phyloP scores from a whole-genome alignment of 1,140 invertebrate species.

The Rhopalosiphum maidis region DNA sequence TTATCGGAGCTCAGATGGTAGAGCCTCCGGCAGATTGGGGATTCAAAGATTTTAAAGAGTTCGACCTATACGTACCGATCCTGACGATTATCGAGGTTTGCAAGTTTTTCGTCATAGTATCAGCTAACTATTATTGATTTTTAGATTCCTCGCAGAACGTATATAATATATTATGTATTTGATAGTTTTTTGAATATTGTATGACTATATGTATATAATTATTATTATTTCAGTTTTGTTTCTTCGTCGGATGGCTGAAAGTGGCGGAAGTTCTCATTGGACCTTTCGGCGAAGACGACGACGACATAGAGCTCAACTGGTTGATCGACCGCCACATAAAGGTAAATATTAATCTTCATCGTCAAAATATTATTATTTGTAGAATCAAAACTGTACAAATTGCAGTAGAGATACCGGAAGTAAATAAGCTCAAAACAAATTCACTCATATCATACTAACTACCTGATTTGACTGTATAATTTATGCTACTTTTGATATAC shows the following conservation, averaged over 20 bases:
- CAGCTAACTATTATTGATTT: not conserved
- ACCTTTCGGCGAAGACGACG: slow-evolving; percentile 94
- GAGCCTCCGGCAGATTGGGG: slow-evolving; percentile 65
- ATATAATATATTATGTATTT: not conserved
- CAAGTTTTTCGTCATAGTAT: not conserved
- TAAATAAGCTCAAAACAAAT: not conserved
- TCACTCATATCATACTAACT: not conserved
- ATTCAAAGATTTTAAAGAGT: slow-evolving; percentile 66
- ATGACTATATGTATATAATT: not conserved
- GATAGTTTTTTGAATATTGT: not conserved
- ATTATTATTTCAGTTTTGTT: slow-evolving; percentile 84
- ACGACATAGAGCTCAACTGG: slow-evolving; percentile 92
- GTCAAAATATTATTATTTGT: not conserved
- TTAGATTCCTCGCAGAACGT: not conserved
- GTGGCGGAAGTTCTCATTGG: slow-evolving; percentile 90
- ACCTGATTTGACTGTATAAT: not conserved
- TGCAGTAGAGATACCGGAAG: not conserved
- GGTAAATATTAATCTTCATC: slow-evolving; percentile 65
- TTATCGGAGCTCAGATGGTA: slow-evolving; percentile 84
- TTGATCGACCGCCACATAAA: slow-evolving; percentile 87
- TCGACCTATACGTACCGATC: slow-evolving; percentile 91
- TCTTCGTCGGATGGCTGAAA: slow-evolving; percentile 97
- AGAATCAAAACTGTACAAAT: not conserved
- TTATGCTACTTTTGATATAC: not conserved
- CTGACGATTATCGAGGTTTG: slow-evolving; percentile 87